Evolutionary conservation across 1,140 invertebrate species (phyloP).

Genomic region (Hyposmocoma kahamanoa): DNA sequence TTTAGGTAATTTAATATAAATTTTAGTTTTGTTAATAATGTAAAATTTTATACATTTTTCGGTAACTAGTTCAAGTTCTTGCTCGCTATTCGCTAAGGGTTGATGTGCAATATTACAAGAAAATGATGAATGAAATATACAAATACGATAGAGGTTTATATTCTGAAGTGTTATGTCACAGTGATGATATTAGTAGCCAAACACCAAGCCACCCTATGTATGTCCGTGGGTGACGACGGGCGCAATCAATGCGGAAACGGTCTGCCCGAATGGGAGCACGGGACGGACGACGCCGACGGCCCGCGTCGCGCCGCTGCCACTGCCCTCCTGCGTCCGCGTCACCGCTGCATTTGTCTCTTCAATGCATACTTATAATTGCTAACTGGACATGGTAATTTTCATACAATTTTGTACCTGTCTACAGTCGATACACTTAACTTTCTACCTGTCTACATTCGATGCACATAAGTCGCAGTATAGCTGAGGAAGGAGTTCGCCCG

Average conservation of each 20-base stretch:
- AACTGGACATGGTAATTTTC: neutral
- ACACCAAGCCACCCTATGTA: constrained; percentile 29
- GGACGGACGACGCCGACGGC: constrained; percentile 43
- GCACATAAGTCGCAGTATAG: no score
- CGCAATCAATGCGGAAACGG: constrained; percentile 62
- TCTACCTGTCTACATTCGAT: no score
- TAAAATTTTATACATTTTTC: no score
- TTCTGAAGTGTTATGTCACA: neutral
- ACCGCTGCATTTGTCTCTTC: constrained; percentile 55
- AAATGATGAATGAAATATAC: no score
- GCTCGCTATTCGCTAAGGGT: no score
- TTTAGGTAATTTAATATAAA: no score
- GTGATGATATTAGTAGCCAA: neutral
- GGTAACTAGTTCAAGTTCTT: no score
- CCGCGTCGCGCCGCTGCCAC: constrained; percentile 40
- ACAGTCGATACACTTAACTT: no score
- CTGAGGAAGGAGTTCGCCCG: no score
- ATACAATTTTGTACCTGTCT: no score
- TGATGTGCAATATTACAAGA: no score
- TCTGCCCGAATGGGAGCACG: constrained; percentile 50
- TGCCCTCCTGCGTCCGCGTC: constrained; percentile 34
- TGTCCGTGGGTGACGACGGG: constrained; percentile 49
- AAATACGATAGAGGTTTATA: constrained; percentile 19
- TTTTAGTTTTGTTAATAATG: no score
- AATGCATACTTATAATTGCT: constrained; percentile 1